Evolutionary conservation across 2,797 vertebrate species (phyloP).

Genomic region (Sebastes matsubarae): DNA sequence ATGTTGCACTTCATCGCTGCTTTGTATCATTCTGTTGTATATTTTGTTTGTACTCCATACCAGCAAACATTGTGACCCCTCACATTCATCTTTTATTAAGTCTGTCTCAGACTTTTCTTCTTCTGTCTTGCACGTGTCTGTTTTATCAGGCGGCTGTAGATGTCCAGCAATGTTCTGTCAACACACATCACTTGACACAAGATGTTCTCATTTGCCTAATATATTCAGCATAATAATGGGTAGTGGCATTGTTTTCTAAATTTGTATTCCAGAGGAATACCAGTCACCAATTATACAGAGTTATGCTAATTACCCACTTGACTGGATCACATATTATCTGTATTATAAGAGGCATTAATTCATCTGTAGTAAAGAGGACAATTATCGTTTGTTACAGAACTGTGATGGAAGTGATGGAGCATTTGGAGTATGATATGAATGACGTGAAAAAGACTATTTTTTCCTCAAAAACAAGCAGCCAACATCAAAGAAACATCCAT

Average conservation of each 20-base stretch:
- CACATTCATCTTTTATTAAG: background rate
- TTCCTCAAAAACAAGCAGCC: background rate
- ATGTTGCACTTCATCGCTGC: background rate
- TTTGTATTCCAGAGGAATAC: constrained; percentile 59
- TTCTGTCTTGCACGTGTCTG: background rate
- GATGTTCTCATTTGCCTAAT: constrained; percentile 47
- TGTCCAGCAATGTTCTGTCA: background rate
- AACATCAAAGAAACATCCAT: background rate
- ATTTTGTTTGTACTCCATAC: background rate
- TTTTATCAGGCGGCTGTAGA: background rate
- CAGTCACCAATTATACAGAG: constrained; percentile 50
- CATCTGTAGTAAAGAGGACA: constrained; percentile 29
- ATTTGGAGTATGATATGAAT: background rate
- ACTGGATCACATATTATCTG: constrained; percentile 55
- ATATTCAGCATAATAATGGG: constrained; percentile 36
- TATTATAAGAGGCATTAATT: constrained; percentile 58
- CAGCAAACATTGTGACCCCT: background rate
- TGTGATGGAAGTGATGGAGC: constrained; percentile 16
- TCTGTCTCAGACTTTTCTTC: background rate
- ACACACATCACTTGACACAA: constrained; percentile 6
- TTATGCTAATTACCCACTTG: constrained; percentile 69
- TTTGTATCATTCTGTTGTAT: background rate
- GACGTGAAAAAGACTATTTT: background rate
- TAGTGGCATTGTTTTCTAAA: constrained; percentile 37
- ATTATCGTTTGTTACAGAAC: constrained; percentile 35